Conservation (phyloP, 2,797 vertebrate genomes). For the Steatocranus sp. region DNA sequence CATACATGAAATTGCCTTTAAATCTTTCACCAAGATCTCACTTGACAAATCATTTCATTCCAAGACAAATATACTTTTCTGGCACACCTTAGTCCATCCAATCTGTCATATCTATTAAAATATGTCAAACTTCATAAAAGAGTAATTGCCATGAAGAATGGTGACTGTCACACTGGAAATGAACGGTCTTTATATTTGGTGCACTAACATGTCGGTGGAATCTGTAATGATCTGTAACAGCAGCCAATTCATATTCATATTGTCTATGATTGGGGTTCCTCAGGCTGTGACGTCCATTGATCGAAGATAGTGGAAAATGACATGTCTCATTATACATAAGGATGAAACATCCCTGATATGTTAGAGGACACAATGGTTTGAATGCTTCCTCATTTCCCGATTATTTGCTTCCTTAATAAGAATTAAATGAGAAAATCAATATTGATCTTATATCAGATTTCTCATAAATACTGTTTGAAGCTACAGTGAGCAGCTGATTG, state of each 20-base stretch:
- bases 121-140: slow-evolving; percentile 48
- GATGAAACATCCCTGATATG: background rate
- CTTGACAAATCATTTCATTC: slow-evolving; percentile 29
- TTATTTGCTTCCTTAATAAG: background rate
- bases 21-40: background rate
- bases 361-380: background rate
- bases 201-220: slow-evolving; percentile 14
- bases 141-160: slow-evolving; percentile 43
- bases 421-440: background rate
- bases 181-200: slow-evolving; percentile 23
- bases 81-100: background rate
- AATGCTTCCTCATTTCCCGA: background rate
- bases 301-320: slow-evolving; percentile 28
- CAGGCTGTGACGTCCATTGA: slow-evolving; percentile 34
- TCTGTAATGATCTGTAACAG: slow-evolving; percentile 37
- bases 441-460: background rate
- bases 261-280: slow-evolving; percentile 22
- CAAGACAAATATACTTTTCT: slow-evolving; percentile 16
- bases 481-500: background rate
- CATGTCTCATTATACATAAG: slow-evolving; percentile 34
- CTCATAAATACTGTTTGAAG: background rate
- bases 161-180: slow-evolving; percentile 30
- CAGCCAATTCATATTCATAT: slow-evolving; percentile 33
- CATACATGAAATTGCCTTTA: background rate
- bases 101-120: slow-evolving; percentile 39